Base-by-base conservation (phyloP, 2,797 vertebrate genomes). In the Clarias fuscus region DNA sequence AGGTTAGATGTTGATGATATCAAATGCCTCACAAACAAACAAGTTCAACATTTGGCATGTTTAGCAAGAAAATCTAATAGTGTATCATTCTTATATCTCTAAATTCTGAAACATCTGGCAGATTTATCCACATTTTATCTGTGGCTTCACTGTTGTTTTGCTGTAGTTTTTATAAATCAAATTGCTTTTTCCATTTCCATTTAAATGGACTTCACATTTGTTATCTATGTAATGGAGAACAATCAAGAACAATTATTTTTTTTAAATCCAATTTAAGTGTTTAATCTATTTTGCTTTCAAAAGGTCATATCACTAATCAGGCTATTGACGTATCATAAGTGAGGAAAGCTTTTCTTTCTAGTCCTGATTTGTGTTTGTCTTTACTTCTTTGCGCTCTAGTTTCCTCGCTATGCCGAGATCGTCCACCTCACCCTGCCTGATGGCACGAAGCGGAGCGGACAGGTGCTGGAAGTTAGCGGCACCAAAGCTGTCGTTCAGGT, bases 401-500 rank as follows among this genome's bases (percentile, higher is more conserved):
- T 96, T 86, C 96, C 96, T 40, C 94, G 94, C 85, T 96, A 95
- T 27, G 96, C 96, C 27, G 96, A 96, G 91, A 96, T 96, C 37
- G 96, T 96, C 27, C 95, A 96, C 89, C 91, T 96, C 87, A 96
- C 96, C 15, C 89, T 96, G 75, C 96, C 96, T 0, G 96, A 96
- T 62, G 96, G 96, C 77, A 95, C 95, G 84, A 95, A 89, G 90
- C 93, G 96, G 83, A 96, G 96, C 0, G 96, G 96, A 0, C 96
- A 96, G 88, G 96, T 96, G 27, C 91, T 96, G 92, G 96, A 96
- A 91, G 96, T 96, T 86, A 95, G 94, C 18, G 96, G 96, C 64
- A 94, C 86, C 91, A 96, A 96, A 85, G 96, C 96, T 1, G 95
- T 96, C 0, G 96, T 96, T 62, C 96, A 96, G 96, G 96, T 96